phyloP scores from a whole-genome alignment of 2,888 invertebrate genomes.

The Esperia sulphurella region DNA sequence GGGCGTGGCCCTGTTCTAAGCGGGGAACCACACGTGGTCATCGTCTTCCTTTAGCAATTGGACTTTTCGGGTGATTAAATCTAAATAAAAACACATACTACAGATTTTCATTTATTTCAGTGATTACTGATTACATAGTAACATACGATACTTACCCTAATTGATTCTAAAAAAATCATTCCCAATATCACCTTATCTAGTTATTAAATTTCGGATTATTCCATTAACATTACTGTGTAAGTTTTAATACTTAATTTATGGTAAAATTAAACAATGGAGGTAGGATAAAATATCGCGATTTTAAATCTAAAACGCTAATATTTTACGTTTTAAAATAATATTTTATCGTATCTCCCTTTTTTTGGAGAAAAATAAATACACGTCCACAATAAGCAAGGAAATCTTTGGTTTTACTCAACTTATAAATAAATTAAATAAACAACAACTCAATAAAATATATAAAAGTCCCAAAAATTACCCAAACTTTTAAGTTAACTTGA shows the following conservation, averaged over 20 bases:
- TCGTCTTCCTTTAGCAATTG: no score
- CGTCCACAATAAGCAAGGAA: conserved; percentile 16
- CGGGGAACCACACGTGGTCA: no score
- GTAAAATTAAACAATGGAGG: conserved; percentile 28
- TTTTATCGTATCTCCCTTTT: conserved; percentile 14
- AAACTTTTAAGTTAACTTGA: conserved; percentile 10
- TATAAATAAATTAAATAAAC: conserved; percentile 37
- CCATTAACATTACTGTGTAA: conserved; percentile 68
- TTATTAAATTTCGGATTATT: conserved; percentile 71
- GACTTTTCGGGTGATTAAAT: no score
- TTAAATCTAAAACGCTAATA: conserved; percentile 23
- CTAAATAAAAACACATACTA: conserved; percentile 32
- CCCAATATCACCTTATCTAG: conserved; percentile 77
- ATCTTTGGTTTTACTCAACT: conserved; percentile 42
- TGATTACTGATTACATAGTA: conserved; percentile 78
- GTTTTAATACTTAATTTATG: conserved; percentile 46
- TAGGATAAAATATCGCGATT: conserved; percentile 24
- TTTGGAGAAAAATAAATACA: not conserved
- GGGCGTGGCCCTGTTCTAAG: no score
- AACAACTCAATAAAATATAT: conserved; percentile 26
- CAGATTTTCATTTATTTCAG: conserved; percentile 75
- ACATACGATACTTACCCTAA: conserved; percentile 75
- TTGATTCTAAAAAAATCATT: conserved; percentile 79
- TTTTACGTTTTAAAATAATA: conserved; percentile 23
- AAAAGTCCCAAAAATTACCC: conserved; percentile 28